Base-by-base conservation (phyloP, 2,113 vertebrate genomes). In the Ptilonorhynchus violaceus region DNA sequence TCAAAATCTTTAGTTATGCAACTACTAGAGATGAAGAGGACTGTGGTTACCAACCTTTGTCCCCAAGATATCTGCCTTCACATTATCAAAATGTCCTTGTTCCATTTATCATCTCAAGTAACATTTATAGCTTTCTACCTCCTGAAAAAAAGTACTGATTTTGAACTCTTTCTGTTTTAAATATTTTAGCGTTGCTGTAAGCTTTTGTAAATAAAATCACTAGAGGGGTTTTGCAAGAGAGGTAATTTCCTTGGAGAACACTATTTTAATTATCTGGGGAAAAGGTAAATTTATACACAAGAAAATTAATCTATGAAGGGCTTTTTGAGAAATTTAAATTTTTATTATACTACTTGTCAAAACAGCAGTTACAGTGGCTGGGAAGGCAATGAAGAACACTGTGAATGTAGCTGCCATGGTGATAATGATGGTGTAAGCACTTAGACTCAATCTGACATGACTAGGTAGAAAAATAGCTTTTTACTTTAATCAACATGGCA, bases 1-100 rank as follows among this genome's bases (percentile, higher is more conserved):
- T 94, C 88, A 93, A 96, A 92, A 95, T 82, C 53, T 88, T 91
- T 67, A 70, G 55, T 96, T 96, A 93, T 63, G 73, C 85, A 96
- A 94, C 67, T 55, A 24, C 28, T 75, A 27, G 66, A 52, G 72
- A 84, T 78, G 88, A 55, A 74, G 84, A 68, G 68, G 33, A 75
- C 62, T 64, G 16, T 87, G 30, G 33, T 80, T 90, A 78, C 16
- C 55, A 93, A 86, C 78, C 95, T 95, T 91, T 96, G 91, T 78
- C 58, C 85, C 15, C n/a, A 49, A 37, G 42, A 63, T 88, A 85
- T 67, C 62, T 89, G 52, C 37, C 31, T 92, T 86, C 59, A 49
- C 37, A 44, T 82, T 94, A 85, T 52, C 33, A 67, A 83, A 94
- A 70, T 88, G 66, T 69, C n/a, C 39, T 59, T 52, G 35, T 77